Percentiles rank a stretch among this genome's conserved stretches.
These are phyloP conservation scores for Tyto alba DNA, from an alignment of 2,113 vertebrate species.

Conservation along the genomic window DNA sequence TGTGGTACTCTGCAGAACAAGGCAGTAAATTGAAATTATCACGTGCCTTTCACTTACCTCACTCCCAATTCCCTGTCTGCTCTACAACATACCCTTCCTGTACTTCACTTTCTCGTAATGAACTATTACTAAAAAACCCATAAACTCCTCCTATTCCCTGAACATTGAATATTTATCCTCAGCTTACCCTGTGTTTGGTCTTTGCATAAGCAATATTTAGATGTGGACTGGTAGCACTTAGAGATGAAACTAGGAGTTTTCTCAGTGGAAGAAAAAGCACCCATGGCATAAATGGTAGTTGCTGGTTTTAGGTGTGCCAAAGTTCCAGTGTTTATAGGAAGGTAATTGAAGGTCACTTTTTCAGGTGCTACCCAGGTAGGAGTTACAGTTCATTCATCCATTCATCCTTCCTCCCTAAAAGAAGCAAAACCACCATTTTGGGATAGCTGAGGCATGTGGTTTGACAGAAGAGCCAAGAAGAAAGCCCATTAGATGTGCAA, in stretches of 20 bases:
- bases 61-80: neutral
- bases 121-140: neutral
- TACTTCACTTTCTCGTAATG: neutral
- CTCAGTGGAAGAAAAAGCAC: neutral
- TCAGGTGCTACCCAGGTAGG: accelerated
- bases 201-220: neutral
- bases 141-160: neutral
- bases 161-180: neutral
- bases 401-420: neutral
- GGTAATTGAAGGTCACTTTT: neutral
- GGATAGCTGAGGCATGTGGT: neutral
- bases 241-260: neutral
- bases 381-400: neutral
- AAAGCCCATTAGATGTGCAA: neutral
- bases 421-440: neutral
- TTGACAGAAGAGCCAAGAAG: neutral
- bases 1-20: neutral
- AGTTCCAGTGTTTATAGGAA: neutral
- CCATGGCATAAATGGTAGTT: neutral
- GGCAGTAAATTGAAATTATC: constrained; percentile 12
- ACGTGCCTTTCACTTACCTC: constrained; percentile 22
- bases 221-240: neutral
- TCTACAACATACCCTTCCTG: neutral
- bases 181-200: neutral
- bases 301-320: neutral